Conservation (phyloP, 2,113 vertebrate genomes). For the Sphaerodactylus townsendi region DNA sequence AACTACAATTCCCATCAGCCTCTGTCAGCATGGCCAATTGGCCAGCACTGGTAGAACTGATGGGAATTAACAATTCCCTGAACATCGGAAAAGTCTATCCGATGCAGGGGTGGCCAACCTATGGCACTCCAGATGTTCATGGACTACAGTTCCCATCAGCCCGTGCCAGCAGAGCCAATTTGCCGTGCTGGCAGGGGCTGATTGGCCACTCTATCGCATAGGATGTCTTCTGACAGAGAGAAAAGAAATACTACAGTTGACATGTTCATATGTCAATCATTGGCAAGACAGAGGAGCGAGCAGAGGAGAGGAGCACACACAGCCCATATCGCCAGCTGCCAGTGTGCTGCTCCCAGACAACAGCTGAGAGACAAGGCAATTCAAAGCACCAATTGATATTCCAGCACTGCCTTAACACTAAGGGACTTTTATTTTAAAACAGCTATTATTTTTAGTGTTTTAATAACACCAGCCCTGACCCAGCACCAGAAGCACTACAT, state of each 20-base stretch:
- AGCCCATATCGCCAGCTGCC: neutral
- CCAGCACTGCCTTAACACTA: neutral
- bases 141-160: too few relatives aligned
- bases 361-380: slow-evolving; percentile 9
- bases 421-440: neutral
- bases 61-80: too few relatives aligned
- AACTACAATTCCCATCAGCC: too few relatives aligned
- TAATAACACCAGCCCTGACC: neutral
- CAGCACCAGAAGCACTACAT: neutral
- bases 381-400: neutral
- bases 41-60: too few relatives aligned
- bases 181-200: too few relatives aligned
- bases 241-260: neutral
- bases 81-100: too few relatives aligned
- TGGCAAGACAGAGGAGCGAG: neutral
- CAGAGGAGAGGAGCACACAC: neutral
- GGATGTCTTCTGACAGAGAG: neutral
- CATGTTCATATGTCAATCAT: neutral
- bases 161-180: too few relatives aligned
- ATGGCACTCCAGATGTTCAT: too few relatives aligned
- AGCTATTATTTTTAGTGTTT: slow-evolving; percentile 5
- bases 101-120: too few relatives aligned
- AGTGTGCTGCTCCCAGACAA: neutral
- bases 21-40: too few relatives aligned
- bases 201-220: neutral